Conservation (phyloP, 2,113 vertebrate species). For the Corapipo altera region DNA sequence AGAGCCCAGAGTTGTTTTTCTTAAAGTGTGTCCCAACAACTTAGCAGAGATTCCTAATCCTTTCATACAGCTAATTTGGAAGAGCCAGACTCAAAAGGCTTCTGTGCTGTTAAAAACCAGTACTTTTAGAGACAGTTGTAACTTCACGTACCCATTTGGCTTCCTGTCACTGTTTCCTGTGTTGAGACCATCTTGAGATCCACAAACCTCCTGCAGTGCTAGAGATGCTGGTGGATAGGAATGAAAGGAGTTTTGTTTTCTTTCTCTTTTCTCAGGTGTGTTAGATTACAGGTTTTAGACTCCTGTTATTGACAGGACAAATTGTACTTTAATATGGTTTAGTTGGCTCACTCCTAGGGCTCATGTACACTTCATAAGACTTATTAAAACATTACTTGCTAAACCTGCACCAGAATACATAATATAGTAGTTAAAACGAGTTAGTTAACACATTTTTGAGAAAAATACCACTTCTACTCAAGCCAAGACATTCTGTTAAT, state of each 20-base stretch:
- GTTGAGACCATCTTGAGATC: constrained; percentile 31
- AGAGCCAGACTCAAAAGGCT: neutral
- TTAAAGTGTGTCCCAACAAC: neutral
- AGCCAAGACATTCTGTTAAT: constrained; percentile 53
- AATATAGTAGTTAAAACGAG: constrained; percentile 20
- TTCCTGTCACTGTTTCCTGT: neutral
- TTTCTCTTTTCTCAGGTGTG: neutral
- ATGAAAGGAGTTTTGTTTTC: constrained; percentile 24
- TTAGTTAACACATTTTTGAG: constrained; percentile 45
- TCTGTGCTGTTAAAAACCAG: constrained; percentile 21
- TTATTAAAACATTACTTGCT: constrained; percentile 37
- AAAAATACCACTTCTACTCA: constrained; percentile 36
- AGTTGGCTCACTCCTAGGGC: constrained; percentile 5
- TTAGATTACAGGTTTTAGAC: constrained; percentile 23
- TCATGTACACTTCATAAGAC: neutral
- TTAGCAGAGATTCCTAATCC: neutral
- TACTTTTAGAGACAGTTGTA: constrained; percentile 26
- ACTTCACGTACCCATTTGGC: constrained; percentile 26
- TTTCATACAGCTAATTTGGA: neutral
- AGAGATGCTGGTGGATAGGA: neutral
- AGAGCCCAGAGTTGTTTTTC: neutral
- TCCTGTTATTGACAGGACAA: constrained; percentile 10
- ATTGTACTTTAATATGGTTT: constrained; percentile 30
- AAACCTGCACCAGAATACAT: neutral
- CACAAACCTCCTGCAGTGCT: neutral